Base-by-base conservation (phyloP, 2,797 vertebrate genomes). In the Orestias chungarensis region DNA sequence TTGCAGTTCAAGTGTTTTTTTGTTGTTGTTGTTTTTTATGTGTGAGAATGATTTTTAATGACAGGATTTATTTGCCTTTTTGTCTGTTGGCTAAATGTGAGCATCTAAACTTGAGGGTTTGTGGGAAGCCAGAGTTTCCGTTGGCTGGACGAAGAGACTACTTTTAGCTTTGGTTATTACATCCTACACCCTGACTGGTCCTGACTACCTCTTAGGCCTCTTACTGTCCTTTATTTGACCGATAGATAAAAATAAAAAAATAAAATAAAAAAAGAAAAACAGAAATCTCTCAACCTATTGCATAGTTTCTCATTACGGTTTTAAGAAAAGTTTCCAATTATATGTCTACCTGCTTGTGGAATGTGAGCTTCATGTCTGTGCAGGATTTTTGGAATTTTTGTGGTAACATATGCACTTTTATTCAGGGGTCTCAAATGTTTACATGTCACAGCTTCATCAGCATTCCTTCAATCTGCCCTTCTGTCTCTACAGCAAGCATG, bases 61-160 rank as follows among this genome's bases (percentile, higher is more conserved):
- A 76, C 27, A 7, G 43, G 88, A 89, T 91, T 92, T 91, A 88
- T 93, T 91, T 93, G 90, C 84, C 76, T 89, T 83, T 88, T 87
- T 88, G 89, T 90, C 89, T 89, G 82, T 85, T 74, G 79, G 86
- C 79, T 89, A 84, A 88, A 90, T 85, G 61, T 54, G 76, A 82
- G 82, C 75, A 80, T 78, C 83, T 81, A 66, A 82, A 76, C 69
- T 86, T 86, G 87, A 85, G 84, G 90, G 72, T 90, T 91, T 90
- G 89, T 40, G 89, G 91, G 82, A 71, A 89, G 85, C 89, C 90
- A 87, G 89, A 85, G 79, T 93, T 93, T 91, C 87, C 82, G 76
- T 78, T 87, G 89, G 88, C 89, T 86, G 88, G 81, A 82, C 43
- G 62, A 66, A 85, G 82, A 70, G 46, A 86, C 88, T 89, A 89